These are phyloP conservation scores for Dicranocentrus wangi DNA, from an alignment of 2,888 invertebrate species.

Conservation along the genomic window DNA sequence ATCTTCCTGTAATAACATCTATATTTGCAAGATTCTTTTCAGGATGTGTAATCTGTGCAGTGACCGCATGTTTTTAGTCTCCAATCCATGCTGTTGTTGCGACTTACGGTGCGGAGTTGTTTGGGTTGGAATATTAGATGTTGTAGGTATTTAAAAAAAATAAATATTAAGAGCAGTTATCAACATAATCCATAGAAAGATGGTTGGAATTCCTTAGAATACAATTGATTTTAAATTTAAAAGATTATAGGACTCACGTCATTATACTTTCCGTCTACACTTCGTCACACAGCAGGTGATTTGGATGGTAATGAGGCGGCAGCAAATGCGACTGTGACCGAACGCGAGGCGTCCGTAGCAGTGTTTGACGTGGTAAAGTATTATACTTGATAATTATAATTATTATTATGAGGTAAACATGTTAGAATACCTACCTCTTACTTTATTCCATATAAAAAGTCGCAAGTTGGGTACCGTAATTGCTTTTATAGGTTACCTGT, in stretches of 20 bases:
- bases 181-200: too few species aligned
- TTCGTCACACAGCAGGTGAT: background rate
- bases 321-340: background rate
- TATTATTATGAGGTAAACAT: background rate
- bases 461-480: too few species aligned
- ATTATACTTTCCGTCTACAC: constrained; percentile 1
- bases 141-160: constrained; percentile 22
- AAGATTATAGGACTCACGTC: background rate
- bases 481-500: background rate
- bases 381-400: background rate
- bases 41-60: constrained; percentile 38
- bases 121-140: constrained; percentile 32
- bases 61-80: constrained; percentile 28
- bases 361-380: background rate
- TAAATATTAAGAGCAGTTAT: background rate
- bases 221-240: background rate
- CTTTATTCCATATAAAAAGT: too few species aligned
- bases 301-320: background rate
- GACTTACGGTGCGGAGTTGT: constrained; percentile 33
- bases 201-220: too few species aligned
- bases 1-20: background rate
- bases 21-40: background rate
- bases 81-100: constrained; percentile 56
- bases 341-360: background rate
- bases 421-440: too few species aligned